phyloP scores from a whole-genome alignment of 1,140 invertebrate species.

The Neoseiulus cucumeris region DNA sequence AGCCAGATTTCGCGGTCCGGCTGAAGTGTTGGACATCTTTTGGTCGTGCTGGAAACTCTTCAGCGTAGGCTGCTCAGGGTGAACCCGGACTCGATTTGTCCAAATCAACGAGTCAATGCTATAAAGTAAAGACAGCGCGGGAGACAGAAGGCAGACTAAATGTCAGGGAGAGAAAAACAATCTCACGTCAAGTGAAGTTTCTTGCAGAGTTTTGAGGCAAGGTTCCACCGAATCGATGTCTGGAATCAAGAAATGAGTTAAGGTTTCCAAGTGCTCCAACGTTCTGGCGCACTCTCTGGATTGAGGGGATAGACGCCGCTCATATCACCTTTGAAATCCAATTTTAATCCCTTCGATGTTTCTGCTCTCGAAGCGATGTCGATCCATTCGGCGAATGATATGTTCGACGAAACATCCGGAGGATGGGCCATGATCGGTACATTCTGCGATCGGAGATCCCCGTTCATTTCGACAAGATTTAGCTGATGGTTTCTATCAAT shows the following conservation, averaged over 20 bases:
- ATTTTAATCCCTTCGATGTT: neutral
- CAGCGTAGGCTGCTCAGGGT: neutral
- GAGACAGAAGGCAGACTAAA: too few species aligned
- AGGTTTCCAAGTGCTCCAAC: neutral
- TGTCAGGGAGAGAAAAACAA: too few species aligned
- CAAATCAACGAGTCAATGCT: too few species aligned
- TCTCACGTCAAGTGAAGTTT: too few species aligned
- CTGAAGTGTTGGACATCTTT: neutral
- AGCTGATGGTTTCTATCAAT: too few species aligned
- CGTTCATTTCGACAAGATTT: too few species aligned
- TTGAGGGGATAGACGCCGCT: neutral
- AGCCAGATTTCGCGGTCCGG: neutral
- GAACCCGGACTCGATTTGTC: too few species aligned
- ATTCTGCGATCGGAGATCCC: too few species aligned
- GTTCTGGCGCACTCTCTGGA: neutral
- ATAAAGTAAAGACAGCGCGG: too few species aligned
- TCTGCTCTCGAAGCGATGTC: neutral
- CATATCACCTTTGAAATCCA: constrained; percentile 4
- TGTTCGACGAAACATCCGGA: neutral
- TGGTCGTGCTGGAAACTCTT: neutral
- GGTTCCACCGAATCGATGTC: neutral
- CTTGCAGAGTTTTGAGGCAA: neutral
- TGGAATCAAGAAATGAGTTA: neutral
- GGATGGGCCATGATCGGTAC: constrained; percentile 9
- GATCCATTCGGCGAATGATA: neutral